A percentile compares a stretch with the other conserved stretches of the same genome.
Evolutionary conservation across 2,888 invertebrate genomes (phyloP).

Genomic region (Mesochorus sp.): DNA sequence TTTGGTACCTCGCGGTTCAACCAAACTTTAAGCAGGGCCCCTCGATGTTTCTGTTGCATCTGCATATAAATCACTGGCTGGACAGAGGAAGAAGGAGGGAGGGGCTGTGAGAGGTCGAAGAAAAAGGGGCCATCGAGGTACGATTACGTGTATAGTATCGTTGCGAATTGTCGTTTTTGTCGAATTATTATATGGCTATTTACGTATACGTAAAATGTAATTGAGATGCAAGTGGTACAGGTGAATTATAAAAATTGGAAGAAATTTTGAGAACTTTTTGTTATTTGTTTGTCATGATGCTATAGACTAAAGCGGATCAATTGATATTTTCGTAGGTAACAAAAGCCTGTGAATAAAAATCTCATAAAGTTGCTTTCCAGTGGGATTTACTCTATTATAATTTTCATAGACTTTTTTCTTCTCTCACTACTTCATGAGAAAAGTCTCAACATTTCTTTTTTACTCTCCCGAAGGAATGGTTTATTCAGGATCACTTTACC

Average conservation of each 20-base stretch:
- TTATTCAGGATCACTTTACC: constrained; percentile 81
- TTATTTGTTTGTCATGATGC: too few relatives aligned
- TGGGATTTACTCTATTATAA: constrained; percentile 16
- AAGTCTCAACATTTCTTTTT: constrained; percentile 9
- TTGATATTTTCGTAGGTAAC: neutral
- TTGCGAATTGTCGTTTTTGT: neutral
- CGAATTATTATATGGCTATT: too few relatives aligned
- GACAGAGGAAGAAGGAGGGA: constrained; percentile 63
- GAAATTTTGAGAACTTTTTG: too few relatives aligned
- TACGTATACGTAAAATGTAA: too few relatives aligned
- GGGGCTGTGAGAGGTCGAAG: neutral
- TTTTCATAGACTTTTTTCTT: constrained; percentile 3
- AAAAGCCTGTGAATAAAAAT: neutral
- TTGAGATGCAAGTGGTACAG: too few relatives aligned
- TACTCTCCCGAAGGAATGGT: neutral
- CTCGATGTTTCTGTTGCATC: constrained; percentile 70
- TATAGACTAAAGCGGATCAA: too few relatives aligned
- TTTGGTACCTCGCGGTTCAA: constrained; percentile 15
- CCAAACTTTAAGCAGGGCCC: constrained; percentile 23
- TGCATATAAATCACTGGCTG: constrained; percentile 79
- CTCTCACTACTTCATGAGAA: neutral
- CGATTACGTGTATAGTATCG: neutral
- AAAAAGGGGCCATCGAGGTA: constrained; percentile 7
- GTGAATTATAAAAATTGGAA: neutral
- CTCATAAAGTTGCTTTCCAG: neutral